A percentile compares a stretch with the other conserved stretches of the same genome.
Evolutionary conservation across 2,113 vertebrate species (phyloP).

Genomic region (Callipepla californica): DNA sequence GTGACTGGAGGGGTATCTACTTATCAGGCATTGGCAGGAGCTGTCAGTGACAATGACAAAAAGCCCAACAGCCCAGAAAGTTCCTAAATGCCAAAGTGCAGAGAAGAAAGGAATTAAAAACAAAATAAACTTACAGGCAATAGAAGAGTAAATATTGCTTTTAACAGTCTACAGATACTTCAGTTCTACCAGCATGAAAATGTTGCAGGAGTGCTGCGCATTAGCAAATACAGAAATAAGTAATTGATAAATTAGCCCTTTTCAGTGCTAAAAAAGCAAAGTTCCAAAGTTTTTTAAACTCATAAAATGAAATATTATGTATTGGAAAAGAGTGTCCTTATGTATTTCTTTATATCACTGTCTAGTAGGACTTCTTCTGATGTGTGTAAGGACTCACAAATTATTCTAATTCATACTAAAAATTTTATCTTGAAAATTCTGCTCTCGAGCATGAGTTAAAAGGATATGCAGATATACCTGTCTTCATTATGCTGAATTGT

Average conservation of each 20-base stretch:
- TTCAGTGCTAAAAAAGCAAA: not conserved
- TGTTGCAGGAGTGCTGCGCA: not conserved
- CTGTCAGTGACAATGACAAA: not conserved
- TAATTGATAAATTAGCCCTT: not conserved
- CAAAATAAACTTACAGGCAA: not conserved
- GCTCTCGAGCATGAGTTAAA: not conserved
- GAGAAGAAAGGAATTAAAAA: not conserved
- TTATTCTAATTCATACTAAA: constrained; percentile 1
- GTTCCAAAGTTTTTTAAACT: not conserved
- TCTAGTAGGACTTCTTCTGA: not conserved
- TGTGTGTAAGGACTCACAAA: not conserved
- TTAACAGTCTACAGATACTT: not conserved
- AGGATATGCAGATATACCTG: constrained; percentile 18
- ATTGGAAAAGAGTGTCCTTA: not conserved
- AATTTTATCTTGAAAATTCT: not conserved
- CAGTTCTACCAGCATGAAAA: not conserved
- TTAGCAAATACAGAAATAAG: not conserved
- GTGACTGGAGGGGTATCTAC: not conserved
- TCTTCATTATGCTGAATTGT: not conserved
- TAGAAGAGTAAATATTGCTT: not conserved
- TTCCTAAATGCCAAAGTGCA: not conserved
- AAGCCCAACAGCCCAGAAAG: not conserved
- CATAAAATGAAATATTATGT: not conserved
- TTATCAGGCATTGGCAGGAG: constrained; percentile 1
- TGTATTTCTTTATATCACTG: not conserved